Evolutionary conservation across 2,888 invertebrate genomes (phyloP).

Genomic region (Rhopalosiphum nymphaeae): DNA sequence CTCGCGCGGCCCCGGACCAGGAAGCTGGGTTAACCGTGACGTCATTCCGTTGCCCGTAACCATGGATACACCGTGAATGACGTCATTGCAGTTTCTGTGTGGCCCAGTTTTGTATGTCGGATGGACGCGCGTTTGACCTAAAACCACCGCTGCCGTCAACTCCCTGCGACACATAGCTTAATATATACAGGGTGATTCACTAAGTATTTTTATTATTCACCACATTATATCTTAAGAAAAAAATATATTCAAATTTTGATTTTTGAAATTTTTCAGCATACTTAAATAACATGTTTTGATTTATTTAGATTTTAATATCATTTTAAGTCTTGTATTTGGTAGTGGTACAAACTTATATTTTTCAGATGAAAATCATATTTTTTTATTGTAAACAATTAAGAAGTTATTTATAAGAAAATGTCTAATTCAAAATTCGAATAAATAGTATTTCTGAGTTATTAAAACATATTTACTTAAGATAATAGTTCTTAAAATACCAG

Average conservation of each 20-base stretch:
- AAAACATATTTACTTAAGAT: too few relatives aligned
- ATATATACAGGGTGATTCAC: background rate
- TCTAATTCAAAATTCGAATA: too few relatives aligned
- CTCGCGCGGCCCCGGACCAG: constrained; percentile 60
- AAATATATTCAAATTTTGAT: background rate
- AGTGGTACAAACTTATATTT: too few relatives aligned
- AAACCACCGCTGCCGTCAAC: constrained; percentile 25
- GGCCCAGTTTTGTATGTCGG: constrained; percentile 57
- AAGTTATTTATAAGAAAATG: too few relatives aligned
- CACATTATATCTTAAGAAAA: background rate
- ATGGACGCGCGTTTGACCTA: constrained; percentile 61
- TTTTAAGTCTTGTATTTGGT: too few relatives aligned
- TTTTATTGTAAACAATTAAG: too few relatives aligned
- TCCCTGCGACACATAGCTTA: background rate
- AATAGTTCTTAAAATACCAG: too few relatives aligned
- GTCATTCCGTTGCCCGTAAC: constrained; percentile 60
- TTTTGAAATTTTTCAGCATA: too few relatives aligned
- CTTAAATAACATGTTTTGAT: too few relatives aligned
- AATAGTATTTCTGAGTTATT: too few relatives aligned
- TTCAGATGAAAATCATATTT: too few relatives aligned
- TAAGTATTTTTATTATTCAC: background rate
- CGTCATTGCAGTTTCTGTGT: constrained; percentile 62
- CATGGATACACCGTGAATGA: constrained; percentile 54
- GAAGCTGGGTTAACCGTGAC: constrained; percentile 64
- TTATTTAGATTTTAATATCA: too few relatives aligned